Evolutionary conservation across 2,888 invertebrate genomes (phyloP).

Genomic region (Lamellibrachia satsuma): DNA sequence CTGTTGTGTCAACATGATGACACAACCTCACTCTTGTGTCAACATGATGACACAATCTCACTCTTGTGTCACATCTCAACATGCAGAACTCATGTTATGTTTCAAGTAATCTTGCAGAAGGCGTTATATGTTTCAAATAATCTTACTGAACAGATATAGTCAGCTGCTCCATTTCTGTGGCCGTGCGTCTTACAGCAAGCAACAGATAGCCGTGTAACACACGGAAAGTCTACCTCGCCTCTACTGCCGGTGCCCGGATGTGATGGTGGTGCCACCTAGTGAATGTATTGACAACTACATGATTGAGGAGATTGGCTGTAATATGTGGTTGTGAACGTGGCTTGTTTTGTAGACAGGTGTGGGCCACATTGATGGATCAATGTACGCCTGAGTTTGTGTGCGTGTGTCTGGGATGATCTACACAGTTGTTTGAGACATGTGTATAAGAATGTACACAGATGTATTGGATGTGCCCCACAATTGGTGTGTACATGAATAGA

Average conservation of each 20-base stretch:
- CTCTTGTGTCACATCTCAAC: neutral
- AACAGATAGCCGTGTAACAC: too few relatives aligned
- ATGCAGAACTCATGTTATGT: neutral
- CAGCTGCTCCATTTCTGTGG: neutral
- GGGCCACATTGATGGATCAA: neutral
- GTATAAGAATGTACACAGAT: neutral
- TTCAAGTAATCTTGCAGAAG: neutral
- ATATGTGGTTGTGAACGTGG: too few relatives aligned
- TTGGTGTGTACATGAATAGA: neutral
- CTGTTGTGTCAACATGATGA: neutral
- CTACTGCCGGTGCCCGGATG: too few relatives aligned
- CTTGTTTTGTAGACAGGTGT: neutral
- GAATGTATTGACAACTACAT: neutral
- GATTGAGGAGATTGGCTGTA: neutral
- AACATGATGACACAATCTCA: neutral
- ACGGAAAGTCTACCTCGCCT: too few relatives aligned
- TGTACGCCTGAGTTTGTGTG: neutral
- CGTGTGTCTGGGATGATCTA: neutral
- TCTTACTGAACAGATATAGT: neutral
- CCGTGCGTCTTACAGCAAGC: too few relatives aligned
- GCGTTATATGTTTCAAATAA: neutral
- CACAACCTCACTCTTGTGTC: neutral
- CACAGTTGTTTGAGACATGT: neutral
- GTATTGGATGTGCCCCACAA: neutral
- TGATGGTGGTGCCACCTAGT: neutral